These are phyloP conservation scores for Apteryx owenii DNA, from an alignment of 2,113 vertebrate species.

Conservation along the genomic window DNA sequence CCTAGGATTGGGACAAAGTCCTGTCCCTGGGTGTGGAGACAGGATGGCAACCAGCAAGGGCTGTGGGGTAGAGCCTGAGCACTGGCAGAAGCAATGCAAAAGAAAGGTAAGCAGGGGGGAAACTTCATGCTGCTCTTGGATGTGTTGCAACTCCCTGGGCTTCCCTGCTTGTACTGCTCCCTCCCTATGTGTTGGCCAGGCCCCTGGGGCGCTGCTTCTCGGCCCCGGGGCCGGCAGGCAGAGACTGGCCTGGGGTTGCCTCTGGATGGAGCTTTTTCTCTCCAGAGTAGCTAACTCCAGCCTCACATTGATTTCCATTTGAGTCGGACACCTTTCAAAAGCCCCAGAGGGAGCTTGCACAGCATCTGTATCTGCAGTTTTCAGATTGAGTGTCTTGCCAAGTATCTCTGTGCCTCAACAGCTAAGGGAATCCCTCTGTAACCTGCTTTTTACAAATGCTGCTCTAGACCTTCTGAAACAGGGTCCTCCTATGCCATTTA, in stretches of 20 bases:
- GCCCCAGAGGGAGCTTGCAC: conserved; percentile 43
- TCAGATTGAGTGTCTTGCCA: neutral
- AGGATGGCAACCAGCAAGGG: neutral
- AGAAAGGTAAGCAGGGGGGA: neutral
- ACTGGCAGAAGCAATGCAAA: neutral
- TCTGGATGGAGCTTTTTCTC: neutral
- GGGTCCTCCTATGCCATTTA: neutral
- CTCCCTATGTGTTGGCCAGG: neutral
- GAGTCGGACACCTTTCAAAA: conserved; percentile 45
- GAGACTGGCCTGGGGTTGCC: neutral
- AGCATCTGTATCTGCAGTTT: conserved; percentile 39
- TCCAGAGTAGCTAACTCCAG: neutral
- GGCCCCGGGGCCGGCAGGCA: too few species aligned
- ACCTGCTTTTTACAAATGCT: neutral
- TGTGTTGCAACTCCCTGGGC: rapidly evolving
- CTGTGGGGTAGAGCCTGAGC: neutral
- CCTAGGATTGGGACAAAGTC: too few species aligned
- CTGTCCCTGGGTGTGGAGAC: too few species aligned
- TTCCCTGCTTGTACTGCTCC: neutral
- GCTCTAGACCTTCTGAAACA: neutral
- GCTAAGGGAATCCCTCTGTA: conserved; percentile 40
- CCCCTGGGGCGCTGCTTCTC: neutral
- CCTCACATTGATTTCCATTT: conserved; percentile 45
- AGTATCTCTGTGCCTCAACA: neutral
- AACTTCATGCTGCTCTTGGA: neutral